These are phyloP conservation scores for Atlantisia rogersi DNA, from an alignment of 2,113 vertebrate species.

Conservation along the genomic window DNA sequence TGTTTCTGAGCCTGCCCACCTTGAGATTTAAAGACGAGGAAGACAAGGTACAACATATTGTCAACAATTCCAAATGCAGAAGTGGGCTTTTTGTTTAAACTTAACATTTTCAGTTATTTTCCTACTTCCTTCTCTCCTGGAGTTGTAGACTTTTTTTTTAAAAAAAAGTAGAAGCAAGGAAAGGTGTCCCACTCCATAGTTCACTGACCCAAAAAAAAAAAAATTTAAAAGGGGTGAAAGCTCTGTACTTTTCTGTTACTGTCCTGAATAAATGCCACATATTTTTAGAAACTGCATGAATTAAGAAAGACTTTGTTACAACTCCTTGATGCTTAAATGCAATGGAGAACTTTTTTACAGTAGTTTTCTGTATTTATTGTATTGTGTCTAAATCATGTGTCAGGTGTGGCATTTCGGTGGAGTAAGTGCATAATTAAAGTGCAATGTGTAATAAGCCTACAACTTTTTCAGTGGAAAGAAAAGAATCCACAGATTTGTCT, in stretches of 20 bases:
- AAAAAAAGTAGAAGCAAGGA: background rate
- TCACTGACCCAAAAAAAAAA: background rate
- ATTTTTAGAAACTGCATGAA: background rate
- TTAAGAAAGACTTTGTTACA: background rate
- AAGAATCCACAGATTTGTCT: background rate
- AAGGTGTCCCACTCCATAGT: background rate
- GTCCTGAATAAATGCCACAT: background rate
- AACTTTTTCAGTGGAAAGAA: background rate
- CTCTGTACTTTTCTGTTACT: background rate
- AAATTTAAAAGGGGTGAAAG: background rate
- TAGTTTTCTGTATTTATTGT: background rate
- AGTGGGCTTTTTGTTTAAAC: background rate
- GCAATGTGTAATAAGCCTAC: background rate
- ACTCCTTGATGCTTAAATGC: background rate
- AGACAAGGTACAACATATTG: background rate
- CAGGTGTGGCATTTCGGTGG: background rate
- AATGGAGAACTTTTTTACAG: background rate
- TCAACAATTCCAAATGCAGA: background rate
- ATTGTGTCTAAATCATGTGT: background rate
- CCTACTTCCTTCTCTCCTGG: background rate
- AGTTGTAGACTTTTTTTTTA: background rate
- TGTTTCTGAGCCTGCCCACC: background rate
- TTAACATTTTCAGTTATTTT: background rate
- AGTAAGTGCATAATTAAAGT: slow-evolving; percentile 30
- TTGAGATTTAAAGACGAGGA: background rate